phyloP scores from a whole-genome alignment of 2,888 invertebrate species.

The Sussaba pulchella region DNA sequence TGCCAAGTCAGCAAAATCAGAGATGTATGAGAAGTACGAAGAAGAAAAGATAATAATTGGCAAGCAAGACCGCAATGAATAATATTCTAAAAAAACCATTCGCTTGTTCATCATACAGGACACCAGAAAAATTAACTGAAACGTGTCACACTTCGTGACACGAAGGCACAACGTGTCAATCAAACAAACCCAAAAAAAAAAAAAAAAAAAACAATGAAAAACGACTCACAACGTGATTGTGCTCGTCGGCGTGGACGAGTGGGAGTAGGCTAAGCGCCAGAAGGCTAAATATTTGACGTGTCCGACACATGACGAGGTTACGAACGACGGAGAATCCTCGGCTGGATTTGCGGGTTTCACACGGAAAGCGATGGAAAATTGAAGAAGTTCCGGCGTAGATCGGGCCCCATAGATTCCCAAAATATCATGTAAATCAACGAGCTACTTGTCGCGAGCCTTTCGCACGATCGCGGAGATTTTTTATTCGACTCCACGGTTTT shows the following conservation, averaged over 20 bases:
- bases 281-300: conserved; percentile 73
- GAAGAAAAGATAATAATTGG: not conserved
- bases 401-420: conserved; percentile 72
- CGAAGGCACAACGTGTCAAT: too few relatives aligned
- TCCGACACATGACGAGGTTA: conserved; percentile 62
- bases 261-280: conserved; percentile 77
- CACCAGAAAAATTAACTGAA: not conserved
- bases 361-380: conserved; percentile 61
- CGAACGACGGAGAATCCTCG: conserved; percentile 22
- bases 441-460: conserved; percentile 65
- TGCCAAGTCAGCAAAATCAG: too few relatives aligned
- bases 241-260: conserved; percentile 88
- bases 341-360: conserved; percentile 39
- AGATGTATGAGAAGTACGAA: not conserved
- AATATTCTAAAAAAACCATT: not conserved
- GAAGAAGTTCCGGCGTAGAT: conserved; percentile 68
- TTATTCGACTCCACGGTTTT: not conserved
- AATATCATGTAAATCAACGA: conserved; percentile 67
- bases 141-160: too few relatives aligned
- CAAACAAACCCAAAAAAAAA: not conserved
- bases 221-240: conserved; percentile 90
- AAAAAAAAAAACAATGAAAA: conserved; percentile 39
- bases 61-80: too few relatives aligned
- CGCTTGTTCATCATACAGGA: too few relatives aligned
- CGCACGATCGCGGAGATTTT: conserved; percentile 30